Evolutionary conservation across 2,113 vertebrate genomes (phyloP).

Genomic region (Colinus virginianus): DNA sequence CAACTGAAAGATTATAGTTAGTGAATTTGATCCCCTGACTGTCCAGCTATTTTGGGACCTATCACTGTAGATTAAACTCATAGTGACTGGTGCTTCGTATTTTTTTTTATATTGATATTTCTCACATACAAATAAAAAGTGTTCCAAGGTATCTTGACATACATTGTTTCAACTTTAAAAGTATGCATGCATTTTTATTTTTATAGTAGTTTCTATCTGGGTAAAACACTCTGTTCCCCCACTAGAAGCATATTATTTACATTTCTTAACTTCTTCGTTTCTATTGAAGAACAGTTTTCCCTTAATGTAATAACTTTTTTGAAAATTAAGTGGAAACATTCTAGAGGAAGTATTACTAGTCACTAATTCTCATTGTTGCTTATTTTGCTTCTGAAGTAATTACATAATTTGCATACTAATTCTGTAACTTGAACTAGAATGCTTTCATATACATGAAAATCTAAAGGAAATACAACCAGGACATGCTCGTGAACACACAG

Average conservation of each 20-base stretch:
- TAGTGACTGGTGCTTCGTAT: not conserved
- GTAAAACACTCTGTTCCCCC: not conserved
- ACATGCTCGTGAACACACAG: not conserved
- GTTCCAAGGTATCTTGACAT: not conserved
- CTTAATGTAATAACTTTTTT: not conserved
- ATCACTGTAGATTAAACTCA: slow-evolving; percentile 26
- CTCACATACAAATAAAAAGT: not conserved
- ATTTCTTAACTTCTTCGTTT: not conserved
- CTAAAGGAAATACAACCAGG: not conserved
- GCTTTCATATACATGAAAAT: not conserved
- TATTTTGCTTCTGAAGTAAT: slow-evolving; percentile 30
- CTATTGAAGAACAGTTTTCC: not conserved
- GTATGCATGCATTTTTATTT: not conserved
- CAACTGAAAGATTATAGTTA: slow-evolving; percentile 60
- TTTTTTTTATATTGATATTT: slow-evolving; percentile 8
- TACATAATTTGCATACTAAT: slow-evolving; percentile 34
- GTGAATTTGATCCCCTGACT: slow-evolving; percentile 29
- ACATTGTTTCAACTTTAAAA: not conserved
- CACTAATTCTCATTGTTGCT: slow-evolving; percentile 33
- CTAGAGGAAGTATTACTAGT: not conserved
- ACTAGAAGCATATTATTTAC: not conserved
- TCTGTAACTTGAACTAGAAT: slow-evolving; percentile 48
- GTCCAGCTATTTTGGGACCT: slow-evolving; percentile 34
- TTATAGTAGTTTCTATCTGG: not conserved
- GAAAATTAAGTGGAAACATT: not conserved